These are phyloP conservation scores for Nipponia nippon DNA, from an alignment of 2,113 vertebrate genomes.

Conservation along the genomic window DNA sequence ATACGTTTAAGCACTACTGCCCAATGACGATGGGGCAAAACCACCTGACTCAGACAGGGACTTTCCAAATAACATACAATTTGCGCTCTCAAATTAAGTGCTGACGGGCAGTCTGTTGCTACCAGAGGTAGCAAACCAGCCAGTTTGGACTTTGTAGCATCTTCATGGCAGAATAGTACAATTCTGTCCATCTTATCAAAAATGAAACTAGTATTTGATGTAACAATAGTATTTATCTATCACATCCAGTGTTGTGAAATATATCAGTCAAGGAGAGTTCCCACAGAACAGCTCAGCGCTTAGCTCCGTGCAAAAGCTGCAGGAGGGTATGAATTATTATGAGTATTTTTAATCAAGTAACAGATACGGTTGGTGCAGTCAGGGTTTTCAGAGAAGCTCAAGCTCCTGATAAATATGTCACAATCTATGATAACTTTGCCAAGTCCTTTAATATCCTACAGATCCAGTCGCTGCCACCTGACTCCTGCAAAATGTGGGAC, in stretches of 20 bases:
- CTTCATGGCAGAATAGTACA: neutral
- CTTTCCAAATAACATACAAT: neutral
- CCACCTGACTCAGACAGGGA: neutral
- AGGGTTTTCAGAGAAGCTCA: conserved; percentile 65
- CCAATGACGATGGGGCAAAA: neutral
- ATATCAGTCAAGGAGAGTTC: conserved; percentile 22
- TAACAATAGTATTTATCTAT: neutral
- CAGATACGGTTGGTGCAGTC: conserved; percentile 52
- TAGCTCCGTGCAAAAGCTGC: conserved; percentile 42
- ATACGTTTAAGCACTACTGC: neutral
- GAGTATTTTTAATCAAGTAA: conserved; percentile 73
- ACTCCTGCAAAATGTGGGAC: conserved; percentile 64
- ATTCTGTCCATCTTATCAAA: neutral
- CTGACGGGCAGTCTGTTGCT: neutral
- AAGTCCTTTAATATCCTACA: conserved; percentile 72
- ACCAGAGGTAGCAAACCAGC: neutral
- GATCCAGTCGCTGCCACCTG: conserved; percentile 39
- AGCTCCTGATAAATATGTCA: conserved; percentile 75
- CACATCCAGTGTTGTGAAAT: neutral
- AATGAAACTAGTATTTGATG: neutral
- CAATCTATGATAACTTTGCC: conserved; percentile 71
- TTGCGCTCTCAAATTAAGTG: neutral
- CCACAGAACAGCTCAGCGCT: conserved; percentile 26
- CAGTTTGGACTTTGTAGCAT: neutral
- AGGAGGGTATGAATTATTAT: conserved; percentile 63